Evolutionary conservation across 1,140 invertebrate species (phyloP), one percentile per base, ranked within the genome.

Genomic region (Anadara kagoshimensis): DNA sequence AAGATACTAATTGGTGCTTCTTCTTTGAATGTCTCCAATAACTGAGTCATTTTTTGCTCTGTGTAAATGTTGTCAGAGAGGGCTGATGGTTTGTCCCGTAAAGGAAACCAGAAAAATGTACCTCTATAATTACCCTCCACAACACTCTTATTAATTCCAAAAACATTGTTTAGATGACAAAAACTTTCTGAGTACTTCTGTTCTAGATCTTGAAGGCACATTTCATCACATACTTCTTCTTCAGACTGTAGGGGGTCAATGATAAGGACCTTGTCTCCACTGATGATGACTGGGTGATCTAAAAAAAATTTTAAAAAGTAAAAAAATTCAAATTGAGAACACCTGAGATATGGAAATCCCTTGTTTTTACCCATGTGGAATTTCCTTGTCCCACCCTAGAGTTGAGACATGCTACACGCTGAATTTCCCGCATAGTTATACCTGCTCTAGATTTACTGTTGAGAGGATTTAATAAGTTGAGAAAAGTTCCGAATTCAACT

Each of bases 21-120:
- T 3, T 72, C 70, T 47, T 61, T 58, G 22, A 83, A 78, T 18
- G 74, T 69, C n/a, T 65, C 43, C n/a, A 83, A 78, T 7, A 84
- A 26, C 5, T 59, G 26, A 36, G 58, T 1, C 20, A 82, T 54
- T 56, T 83, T 83, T 12, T 76, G 66, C 59, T 58, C 16, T 14
- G 66, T 24, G 59, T 80, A 80, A 8, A 71, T 14, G 16, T 59
- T 67, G n/a, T 64, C 41, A 1, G 73, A 80, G 7, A 80, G 41
- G 5, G 22, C 10, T 29, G 24, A 29, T 29, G 22, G 22, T 29
- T 10, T 5, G 11, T 57, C 24, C 0, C 54, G 54, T 2, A 57
- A 29, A 0, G 54, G 54, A 14, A 57, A 57, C 54, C 54, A 57
- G 24, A 57, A 57, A 14, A 57, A 29, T 7, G 54, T 57, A 11